Conservation (phyloP, 92 coral and sea anemone species). For the Heliopora coerulea region DNA sequence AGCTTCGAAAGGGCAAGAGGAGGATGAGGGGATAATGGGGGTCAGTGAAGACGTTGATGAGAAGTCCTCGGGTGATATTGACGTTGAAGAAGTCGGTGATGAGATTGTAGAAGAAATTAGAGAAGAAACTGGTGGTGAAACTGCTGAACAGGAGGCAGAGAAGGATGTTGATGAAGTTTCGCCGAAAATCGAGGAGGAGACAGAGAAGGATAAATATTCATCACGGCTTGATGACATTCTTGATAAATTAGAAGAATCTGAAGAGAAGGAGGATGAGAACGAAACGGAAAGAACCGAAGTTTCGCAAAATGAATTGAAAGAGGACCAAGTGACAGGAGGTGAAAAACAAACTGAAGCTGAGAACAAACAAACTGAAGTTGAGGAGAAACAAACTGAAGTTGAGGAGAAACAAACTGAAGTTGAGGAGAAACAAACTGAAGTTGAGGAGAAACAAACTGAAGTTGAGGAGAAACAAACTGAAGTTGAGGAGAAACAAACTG, state of each 20-base stretch:
- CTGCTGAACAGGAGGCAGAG: background rate
- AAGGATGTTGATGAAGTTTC: constrained; percentile 23
- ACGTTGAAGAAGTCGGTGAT: constrained; percentile 20
- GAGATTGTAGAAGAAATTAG: constrained; percentile 20
- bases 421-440: too few species aligned
- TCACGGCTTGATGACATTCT: constrained; percentile 81
- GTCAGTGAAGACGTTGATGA: constrained; percentile 10
- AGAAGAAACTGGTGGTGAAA: constrained; percentile 3
- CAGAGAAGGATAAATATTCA: constrained; percentile 72
- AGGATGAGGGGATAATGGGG: constrained; percentile 14
- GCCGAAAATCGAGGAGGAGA: constrained; percentile 15
- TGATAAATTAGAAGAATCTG: constrained; percentile 56
- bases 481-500: too few species aligned
- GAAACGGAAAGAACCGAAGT: constrained; percentile 5
- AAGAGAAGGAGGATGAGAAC: constrained; percentile 45
- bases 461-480: too few species aligned
- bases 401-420: constrained; percentile 14
- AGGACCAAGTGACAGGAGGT: constrained; percentile 14
- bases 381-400: constrained; percentile 8
- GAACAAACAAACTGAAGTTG: constrained; percentile 6
- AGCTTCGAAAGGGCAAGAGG: constrained; percentile 12
- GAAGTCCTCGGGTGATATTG: constrained; percentile 2
- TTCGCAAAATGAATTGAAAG: background rate
- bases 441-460: too few species aligned
- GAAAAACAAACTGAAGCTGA: background rate